Evolutionary conservation across 2,797 vertebrate genomes (phyloP).

Genomic region (Epinephelus coioides): DNA sequence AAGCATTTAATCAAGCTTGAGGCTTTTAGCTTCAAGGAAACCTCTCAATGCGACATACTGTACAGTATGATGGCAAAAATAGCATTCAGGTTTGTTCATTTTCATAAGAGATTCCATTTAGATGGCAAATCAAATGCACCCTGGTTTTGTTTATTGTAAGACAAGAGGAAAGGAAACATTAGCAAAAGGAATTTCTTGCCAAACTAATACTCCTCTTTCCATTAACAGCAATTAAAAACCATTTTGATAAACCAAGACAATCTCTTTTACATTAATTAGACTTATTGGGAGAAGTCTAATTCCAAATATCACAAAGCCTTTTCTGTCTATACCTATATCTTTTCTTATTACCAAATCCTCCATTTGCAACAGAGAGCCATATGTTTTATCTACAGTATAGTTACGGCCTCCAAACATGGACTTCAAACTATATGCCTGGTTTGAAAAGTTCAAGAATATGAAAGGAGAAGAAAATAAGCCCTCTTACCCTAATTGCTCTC

Average conservation of each 20-base stretch:
- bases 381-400: background rate
- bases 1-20: slow-evolving; percentile 9
- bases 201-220: slow-evolving; percentile 6
- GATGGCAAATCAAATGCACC: background rate
- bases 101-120: background rate
- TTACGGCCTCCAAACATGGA: slow-evolving; percentile 38
- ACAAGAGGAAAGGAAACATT: slow-evolving; percentile 23
- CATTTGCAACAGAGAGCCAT: slow-evolving; percentile 4
- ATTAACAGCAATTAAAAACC: slow-evolving; percentile 25
- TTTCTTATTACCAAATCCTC: slow-evolving; percentile 10
- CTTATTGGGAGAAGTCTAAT: background rate
- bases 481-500: slow-evolving; percentile 82
- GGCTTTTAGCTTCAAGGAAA: slow-evolving; percentile 19
- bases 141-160: slow-evolving; percentile 21
- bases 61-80: slow-evolving; percentile 7
- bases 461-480: slow-evolving; percentile 49
- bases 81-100: slow-evolving; percentile 14
- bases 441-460: slow-evolving; percentile 64
- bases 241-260: slow-evolving; percentile 4
- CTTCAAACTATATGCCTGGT: slow-evolving; percentile 43
- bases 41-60: background rate
- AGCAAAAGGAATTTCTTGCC: slow-evolving; percentile 1
- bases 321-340: background rate
- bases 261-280: background rate
- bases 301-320: slow-evolving; percentile 26